A percentile compares a stretch with the other conserved stretches of the same genome.
These are phyloP conservation scores for Drosophila trapezifrons DNA, from an alignment of 1,140 invertebrate species.

Conservation along the genomic window DNA sequence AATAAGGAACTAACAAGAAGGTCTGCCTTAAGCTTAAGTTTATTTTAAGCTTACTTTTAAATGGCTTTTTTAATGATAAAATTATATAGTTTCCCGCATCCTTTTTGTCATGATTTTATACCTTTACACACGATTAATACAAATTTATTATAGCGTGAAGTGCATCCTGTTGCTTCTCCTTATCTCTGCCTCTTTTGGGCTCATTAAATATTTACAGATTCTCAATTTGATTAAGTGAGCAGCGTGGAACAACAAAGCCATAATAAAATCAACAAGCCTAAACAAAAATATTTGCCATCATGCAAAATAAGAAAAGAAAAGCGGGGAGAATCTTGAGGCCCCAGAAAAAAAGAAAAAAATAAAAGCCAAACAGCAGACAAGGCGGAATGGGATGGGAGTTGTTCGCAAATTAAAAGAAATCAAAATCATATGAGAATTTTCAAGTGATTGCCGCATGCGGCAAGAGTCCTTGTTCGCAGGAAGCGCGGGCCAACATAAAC, in stretches of 20 bases:
- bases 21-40: too few relatives aligned
- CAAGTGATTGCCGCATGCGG: constrained; percentile 61
- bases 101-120: neutral
- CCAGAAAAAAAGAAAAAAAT: too few relatives aligned
- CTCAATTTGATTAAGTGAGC: constrained; percentile 69
- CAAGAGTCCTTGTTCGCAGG: constrained; percentile 39
- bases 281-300: constrained; percentile 72
- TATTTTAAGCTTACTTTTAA: too few relatives aligned
- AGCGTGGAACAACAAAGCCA: constrained; percentile 65
- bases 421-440: constrained; percentile 80
- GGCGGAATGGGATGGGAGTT: constrained; percentile 2
- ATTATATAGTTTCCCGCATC: too few relatives aligned
- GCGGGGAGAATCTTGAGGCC: neutral
- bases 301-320: constrained; percentile 7
- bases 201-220: constrained; percentile 64
- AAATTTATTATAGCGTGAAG: neutral
- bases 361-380: neutral
- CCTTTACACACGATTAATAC: neutral
- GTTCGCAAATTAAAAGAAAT: constrained; percentile 76
- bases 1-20: neutral
- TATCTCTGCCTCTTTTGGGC: neutral
- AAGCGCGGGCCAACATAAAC: constrained; percentile 73
- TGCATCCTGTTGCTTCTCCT: constrained; percentile 29
- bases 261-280: constrained; percentile 57
- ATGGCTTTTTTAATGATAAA: too few relatives aligned